A percentile compares a stretch with the other conserved stretches of the same genome.
These are phyloP conservation scores for Podabrus alpinus DNA, from an alignment of 2,888 invertebrate genomes.

Conservation along the genomic window DNA sequence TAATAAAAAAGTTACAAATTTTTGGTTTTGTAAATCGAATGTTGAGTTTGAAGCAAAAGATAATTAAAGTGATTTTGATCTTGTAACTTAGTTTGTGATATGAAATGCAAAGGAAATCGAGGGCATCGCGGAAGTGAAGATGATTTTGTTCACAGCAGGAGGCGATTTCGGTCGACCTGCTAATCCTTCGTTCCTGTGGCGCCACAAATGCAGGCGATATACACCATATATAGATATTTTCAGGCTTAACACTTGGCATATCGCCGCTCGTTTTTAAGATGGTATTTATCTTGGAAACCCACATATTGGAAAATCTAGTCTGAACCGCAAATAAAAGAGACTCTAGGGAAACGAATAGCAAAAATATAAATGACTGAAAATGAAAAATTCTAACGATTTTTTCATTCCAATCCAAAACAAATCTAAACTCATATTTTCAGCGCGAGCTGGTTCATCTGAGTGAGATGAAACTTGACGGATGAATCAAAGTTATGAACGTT, in stretches of 20 bases:
- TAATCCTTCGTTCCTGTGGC: constrained; percentile 20
- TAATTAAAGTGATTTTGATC: constrained; percentile 16
- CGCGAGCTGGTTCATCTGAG: constrained; percentile 49
- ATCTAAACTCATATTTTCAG: constrained; percentile 51
- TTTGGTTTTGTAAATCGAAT: not conserved
- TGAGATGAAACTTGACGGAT: constrained; percentile 48
- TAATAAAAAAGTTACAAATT: not conserved
- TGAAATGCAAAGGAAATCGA: constrained; percentile 24
- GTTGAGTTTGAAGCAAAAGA: not conserved
- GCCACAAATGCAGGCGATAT: constrained; percentile 20
- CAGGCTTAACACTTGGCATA: constrained; percentile 27
- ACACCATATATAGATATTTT: constrained; percentile 24
- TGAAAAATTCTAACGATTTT: constrained; percentile 50
- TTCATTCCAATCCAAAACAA: constrained; percentile 41
- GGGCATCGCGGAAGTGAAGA: constrained; percentile 21
- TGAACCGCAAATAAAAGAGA: constrained; percentile 44
- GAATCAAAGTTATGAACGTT: constrained; percentile 45
- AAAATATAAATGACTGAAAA: constrained; percentile 47
- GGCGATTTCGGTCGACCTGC: constrained; percentile 29
- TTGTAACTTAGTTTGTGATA: constrained; percentile 15
- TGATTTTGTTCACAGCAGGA: constrained; percentile 29
- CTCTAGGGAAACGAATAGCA: constrained; percentile 45
- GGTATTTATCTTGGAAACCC: constrained; percentile 35
- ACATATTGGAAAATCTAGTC: constrained; percentile 39
- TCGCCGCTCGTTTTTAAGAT: constrained; percentile 27